Conservation (phyloP, 2,797 vertebrate genomes). For the Platyrinchus mystaceus region DNA sequence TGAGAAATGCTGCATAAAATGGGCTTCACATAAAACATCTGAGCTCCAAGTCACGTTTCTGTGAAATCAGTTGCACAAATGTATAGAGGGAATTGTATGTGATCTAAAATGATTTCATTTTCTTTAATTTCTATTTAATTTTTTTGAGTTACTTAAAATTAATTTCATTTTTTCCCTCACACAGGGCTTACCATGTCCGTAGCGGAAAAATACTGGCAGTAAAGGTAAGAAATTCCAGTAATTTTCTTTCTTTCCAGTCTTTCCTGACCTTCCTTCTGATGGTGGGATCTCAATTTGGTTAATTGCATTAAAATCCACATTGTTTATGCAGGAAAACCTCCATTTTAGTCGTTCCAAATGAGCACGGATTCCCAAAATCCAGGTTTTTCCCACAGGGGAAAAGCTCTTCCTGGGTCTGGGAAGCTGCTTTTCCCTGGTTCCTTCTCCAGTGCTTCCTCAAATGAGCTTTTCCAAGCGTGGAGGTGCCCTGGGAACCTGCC, state of each 20-base stretch:
- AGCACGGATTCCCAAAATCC: background rate
- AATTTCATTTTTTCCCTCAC: constrained; percentile 14
- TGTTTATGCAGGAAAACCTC: background rate
- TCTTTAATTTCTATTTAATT: background rate
- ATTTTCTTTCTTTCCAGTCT: background rate
- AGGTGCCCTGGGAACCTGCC: background rate
- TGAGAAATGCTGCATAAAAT: background rate
- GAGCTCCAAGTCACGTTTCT: background rate
- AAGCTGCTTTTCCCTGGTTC: background rate
- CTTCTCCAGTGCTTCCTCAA: background rate
- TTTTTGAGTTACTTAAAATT: background rate
- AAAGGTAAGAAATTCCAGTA: constrained; percentile 84
- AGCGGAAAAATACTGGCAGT: constrained; percentile 93
- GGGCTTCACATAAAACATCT: background rate
- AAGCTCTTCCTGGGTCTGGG: background rate
- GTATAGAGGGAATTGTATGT: background rate
- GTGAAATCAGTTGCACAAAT: background rate
- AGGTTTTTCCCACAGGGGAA: fast-evolving
- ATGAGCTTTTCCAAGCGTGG: background rate
- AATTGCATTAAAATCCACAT: background rate
- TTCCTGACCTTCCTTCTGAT: background rate
- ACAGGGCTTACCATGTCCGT: constrained; percentile 90
- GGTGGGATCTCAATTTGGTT: background rate
- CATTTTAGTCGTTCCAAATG: background rate
- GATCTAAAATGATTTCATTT: background rate